A percentile compares a stretch with the other conserved stretches of the same genome.
Conservation (phyloP, 2,888 invertebrate species). For the Drymonia ruficornis region DNA sequence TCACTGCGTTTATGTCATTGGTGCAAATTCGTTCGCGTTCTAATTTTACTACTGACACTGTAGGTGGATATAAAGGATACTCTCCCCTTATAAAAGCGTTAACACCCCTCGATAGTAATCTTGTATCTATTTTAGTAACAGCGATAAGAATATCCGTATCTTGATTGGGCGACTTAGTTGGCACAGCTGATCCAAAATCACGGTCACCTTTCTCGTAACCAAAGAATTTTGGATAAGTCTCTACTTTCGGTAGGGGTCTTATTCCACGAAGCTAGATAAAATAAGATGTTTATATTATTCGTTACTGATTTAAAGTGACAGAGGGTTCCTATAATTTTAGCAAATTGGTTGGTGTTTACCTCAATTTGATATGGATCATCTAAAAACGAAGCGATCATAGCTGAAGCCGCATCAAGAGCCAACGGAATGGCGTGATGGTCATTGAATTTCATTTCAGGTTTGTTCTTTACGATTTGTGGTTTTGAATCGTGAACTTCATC, state of each 20-base stretch:
- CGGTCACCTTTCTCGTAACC: conserved; percentile 59
- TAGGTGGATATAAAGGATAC: conserved; percentile 63
- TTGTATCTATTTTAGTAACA: conserved; percentile 63
- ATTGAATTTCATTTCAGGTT: conserved; percentile 47
- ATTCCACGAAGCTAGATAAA: conserved; percentile 61
- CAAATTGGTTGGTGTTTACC: conserved; percentile 34
- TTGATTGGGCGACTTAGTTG: conserved; percentile 30
- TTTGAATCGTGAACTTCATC: conserved; percentile 51
- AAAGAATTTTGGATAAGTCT: conserved; percentile 46
- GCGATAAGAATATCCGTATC: conserved; percentile 63
- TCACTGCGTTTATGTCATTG: conserved; percentile 67
- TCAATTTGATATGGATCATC: conserved; percentile 59
- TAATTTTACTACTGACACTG: conserved; percentile 26
- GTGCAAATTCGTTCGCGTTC: conserved; percentile 62
- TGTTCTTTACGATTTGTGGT: conserved; percentile 31
- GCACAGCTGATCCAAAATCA: conserved; percentile 41
- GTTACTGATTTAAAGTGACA: too few species aligned
- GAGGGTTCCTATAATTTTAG: too few species aligned
- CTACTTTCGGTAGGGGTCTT: conserved; percentile 23
- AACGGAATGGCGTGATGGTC: conserved; percentile 58
- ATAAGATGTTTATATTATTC: not conserved
- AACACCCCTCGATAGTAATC: conserved; percentile 47
- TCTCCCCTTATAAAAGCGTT: conserved; percentile 62
- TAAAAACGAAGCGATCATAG: conserved; percentile 46
- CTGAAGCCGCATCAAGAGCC: conserved; percentile 31